Base-by-base conservation (phyloP, 2,797 vertebrate genomes). In the Luscinia luscinia region DNA sequence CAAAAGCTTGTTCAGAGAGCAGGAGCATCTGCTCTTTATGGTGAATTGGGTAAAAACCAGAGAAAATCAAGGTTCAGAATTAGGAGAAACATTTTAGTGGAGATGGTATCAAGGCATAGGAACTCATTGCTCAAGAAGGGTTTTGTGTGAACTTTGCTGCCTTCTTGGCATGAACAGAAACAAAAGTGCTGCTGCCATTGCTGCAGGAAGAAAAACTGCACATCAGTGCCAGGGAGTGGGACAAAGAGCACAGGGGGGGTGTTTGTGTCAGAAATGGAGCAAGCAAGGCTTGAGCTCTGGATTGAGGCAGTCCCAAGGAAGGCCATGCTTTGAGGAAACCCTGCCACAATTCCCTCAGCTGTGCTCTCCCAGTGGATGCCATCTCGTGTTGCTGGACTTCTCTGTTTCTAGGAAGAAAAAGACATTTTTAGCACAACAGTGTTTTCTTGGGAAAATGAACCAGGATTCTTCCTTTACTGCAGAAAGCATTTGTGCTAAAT, bases 91-190 rank as follows among this genome's bases (percentile, higher is more conserved):
- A 3, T 49, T 72, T 79, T 46, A 57, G 51, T 54, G 41, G 62
- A n/a, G 58, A 6, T 36, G 14, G 3, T 54, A 7, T 0, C 2
- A 46, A 72, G 28, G 43, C 24, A n/a, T 0, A 5, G 70, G 46
- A 87, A 20, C 10, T 18, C 18, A 2, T 27, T 21, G 66, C 48
- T 77, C 17, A 3, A 15, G 45, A 12, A 58, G 3, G 8, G 1
- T 3, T 36, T 68, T 67, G 40, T 79, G 67, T 43, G 68, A 55
- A 14, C 30, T 8, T 48, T 36, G 36, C 12, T 51, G 52, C 26
- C 43, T 34, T 30, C 67, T 57, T 64, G 34, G 51, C 32, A 21
- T 19, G 28, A 68, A 34, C 8, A 21, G 67, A 69, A 75, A 34
- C 20, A 57, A 34, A 84, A 45, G 15, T 28, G 32, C 46, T 73